These are phyloP conservation scores for Drosophila navojoa DNA, from an alignment of 1,140 invertebrate genomes.

Conservation along the genomic window DNA sequence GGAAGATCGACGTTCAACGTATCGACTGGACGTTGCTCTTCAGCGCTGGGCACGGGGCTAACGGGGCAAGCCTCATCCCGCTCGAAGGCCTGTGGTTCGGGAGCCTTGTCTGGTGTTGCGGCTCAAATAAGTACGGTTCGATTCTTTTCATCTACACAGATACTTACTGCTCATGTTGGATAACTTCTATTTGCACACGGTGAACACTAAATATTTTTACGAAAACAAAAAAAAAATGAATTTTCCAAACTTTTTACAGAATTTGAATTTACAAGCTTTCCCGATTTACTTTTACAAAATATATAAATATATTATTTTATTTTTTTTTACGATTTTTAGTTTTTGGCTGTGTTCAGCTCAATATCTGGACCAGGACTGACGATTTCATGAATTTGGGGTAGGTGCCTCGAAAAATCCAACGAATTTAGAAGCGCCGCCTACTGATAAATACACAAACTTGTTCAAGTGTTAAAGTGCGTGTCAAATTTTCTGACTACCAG, in stretches of 20 bases:
- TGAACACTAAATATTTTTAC: not conserved
- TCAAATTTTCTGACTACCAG: not conserved
- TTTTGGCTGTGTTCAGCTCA: conserved; percentile 16
- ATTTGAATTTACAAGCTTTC: not conserved
- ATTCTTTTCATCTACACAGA: too few species aligned
- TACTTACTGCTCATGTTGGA: conserved; percentile 70
- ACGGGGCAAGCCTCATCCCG: conserved; percentile 15
- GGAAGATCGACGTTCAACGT: conserved; percentile 15
- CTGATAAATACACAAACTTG: not conserved
- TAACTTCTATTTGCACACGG: not conserved
- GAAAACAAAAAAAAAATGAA: too few species aligned
- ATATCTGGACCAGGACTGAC: conserved; percentile 1
- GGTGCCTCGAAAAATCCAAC: not conserved
- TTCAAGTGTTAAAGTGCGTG: not conserved
- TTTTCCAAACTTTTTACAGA: not conserved
- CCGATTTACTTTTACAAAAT: not conserved
- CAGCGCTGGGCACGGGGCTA: not conserved
- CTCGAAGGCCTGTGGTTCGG: not conserved
- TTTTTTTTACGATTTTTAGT: not conserved
- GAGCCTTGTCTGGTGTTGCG: conserved; percentile 1
- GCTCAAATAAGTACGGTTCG: not conserved
- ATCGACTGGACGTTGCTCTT: not conserved
- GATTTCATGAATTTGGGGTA: not conserved
- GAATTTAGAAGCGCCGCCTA: not conserved
- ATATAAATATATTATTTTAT: not conserved